These are phyloP conservation scores for Thecocarcelia acutangulata DNA, from an alignment of 2,888 invertebrate species.

Conservation along the genomic window DNA sequence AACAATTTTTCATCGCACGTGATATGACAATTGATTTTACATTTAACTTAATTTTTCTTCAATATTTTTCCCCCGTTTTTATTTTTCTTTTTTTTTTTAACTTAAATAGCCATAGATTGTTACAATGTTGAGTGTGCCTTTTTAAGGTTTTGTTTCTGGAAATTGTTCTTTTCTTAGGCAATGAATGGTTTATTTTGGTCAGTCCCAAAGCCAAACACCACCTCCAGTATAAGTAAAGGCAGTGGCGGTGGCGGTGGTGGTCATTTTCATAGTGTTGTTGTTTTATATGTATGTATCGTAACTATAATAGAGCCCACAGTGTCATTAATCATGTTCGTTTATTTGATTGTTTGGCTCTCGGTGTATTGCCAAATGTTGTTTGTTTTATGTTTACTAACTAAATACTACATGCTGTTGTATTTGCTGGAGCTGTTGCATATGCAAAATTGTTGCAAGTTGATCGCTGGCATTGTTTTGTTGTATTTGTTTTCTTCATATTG, in stretches of 20 bases:
- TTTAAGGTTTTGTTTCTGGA: constrained; percentile 50
- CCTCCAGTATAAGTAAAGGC: constrained; percentile 51
- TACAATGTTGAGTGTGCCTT: constrained; percentile 56
- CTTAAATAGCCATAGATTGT: constrained; percentile 44
- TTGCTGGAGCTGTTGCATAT: constrained; percentile 45
- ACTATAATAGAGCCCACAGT: constrained; percentile 63
- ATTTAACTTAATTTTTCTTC: constrained; percentile 67
- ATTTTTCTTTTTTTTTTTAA: constrained; percentile 1
- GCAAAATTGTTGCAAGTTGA: constrained; percentile 45
- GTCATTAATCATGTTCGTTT: constrained; percentile 65
- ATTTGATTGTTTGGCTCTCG: constrained; percentile 45
- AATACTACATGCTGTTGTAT: constrained; percentile 4
- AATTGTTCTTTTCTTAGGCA: constrained; percentile 52
- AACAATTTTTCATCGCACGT: constrained; percentile 68
- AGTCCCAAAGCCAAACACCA: constrained; percentile 31
- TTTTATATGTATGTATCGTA: constrained; percentile 32
- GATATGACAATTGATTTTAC: constrained; percentile 70
- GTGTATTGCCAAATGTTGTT: constrained; percentile 62
- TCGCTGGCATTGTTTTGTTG: constrained; percentile 24
- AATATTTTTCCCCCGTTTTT: constrained; percentile 24
- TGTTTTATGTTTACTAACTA: constrained; percentile 23
- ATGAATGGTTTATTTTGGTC: constrained; percentile 49
- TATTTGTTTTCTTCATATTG: constrained; percentile 35
- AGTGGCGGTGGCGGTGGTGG: constrained; percentile 44
- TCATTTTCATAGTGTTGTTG: constrained; percentile 38